Evolutionary conservation across 2,797 vertebrate genomes (phyloP).

Genomic region (Cyclura pinguis): DNA sequence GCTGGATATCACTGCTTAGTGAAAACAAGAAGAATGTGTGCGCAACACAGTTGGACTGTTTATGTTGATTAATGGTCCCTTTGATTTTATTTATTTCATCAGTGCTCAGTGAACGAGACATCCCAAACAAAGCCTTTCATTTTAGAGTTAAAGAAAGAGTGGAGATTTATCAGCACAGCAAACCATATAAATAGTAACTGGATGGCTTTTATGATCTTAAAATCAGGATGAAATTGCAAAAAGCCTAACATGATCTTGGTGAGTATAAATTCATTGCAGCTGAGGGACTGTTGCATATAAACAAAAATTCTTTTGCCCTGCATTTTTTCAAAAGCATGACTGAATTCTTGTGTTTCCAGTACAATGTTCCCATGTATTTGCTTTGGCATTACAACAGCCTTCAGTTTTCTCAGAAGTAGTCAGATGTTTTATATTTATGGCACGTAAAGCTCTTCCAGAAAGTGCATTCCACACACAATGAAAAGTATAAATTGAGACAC

Average conservation of each 20-base stretch:
- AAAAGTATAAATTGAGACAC: background rate
- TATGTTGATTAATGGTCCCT: background rate
- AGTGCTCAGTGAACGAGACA: background rate
- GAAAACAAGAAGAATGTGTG: background rate
- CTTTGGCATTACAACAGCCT: conserved; percentile 37
- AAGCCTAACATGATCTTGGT: background rate
- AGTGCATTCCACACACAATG: background rate
- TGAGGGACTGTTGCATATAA: background rate
- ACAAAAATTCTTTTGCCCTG: rapidly evolving
- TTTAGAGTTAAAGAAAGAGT: background rate
- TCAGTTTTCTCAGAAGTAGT: conserved; percentile 37
- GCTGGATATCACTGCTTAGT: background rate
- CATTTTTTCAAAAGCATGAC: background rate
- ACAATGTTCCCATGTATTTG: background rate
- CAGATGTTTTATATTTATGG: conserved; percentile 35
- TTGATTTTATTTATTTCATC: background rate
- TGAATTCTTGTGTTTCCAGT: conserved; percentile 30
- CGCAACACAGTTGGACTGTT: background rate
- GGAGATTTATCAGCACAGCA: background rate
- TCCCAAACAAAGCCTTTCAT: background rate
- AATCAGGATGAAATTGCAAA: background rate
- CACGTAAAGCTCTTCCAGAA: background rate
- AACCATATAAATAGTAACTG: background rate
- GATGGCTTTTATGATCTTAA: background rate
- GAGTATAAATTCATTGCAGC: background rate